Base-by-base conservation (phyloP, 2,113 vertebrate species). In the Clarias macrocephalus region DNA sequence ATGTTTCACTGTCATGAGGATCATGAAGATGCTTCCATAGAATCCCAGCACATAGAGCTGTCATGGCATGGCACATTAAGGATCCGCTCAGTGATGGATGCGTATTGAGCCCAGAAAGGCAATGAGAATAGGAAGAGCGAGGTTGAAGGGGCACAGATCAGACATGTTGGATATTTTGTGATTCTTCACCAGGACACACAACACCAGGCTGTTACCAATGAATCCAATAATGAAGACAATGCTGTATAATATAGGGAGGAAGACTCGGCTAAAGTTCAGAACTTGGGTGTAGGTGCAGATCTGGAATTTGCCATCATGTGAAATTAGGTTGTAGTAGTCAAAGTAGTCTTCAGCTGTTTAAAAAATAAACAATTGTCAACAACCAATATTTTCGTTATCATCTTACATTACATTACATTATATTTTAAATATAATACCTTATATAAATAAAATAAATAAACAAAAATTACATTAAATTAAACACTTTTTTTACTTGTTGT, bases 1-100 rank as follows among this genome's bases (percentile, higher is more conserved):
- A 87, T 96, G 95, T 92, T 98, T 96, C 0, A 97, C 0, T 0
- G 96, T 97, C 96, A 97, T 96, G 87, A 95, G 90, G 1, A 97
- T 94, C 92, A 97, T 94, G 82, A 97, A 97, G 90, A 93, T 94
- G 42, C 95, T 95, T 89, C 95, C 95, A 90, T 96, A 97, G 89
- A 96, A 98, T 21, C 96, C 96, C 0, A 93, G 42, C 62, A 82
- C 92, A 42, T 96, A 96, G 30, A 92, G 93, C 93, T 0, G 95
- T 93, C 18, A 95, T 16, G 48, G 96, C 84, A 73, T 94, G 95
- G 89, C 97, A 98, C 94, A 96, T 89, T 0, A 79, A 85, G 2
- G 30, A 85, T 88, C 97, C 97, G 98, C 1, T 94, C 19, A 9
- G 42, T 0, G 0, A 84, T 52, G 6, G 90, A 60, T 1, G 89